phyloP scores from a whole-genome alignment of 2,888 invertebrate species.

The Heliconius ethilla region DNA sequence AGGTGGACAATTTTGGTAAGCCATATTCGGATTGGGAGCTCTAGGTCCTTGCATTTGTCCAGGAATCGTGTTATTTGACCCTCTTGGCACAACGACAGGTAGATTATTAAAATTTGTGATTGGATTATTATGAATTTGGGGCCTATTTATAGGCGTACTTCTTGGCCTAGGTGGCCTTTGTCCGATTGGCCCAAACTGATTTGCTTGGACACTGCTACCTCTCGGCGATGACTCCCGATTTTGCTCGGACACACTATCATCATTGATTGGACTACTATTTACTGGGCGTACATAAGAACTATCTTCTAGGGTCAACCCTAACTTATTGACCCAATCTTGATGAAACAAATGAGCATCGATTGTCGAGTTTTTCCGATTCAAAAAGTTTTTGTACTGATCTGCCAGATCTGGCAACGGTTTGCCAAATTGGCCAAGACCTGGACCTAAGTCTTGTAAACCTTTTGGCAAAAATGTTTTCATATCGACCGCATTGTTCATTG shows the following conservation, averaged over 20 bases:
- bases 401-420: constrained; percentile 59
- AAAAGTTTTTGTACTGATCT: constrained; percentile 58
- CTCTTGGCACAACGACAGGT: neutral
- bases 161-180: constrained; percentile 17
- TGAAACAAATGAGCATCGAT: constrained; percentile 44
- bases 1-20: constrained; percentile 25
- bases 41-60: constrained; percentile 18
- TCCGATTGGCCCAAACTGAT: constrained; percentile 32
- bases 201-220: neutral
- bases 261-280: constrained; percentile 21
- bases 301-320: constrained; percentile 31
- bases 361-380: constrained; percentile 47
- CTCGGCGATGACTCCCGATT: constrained; percentile 19
- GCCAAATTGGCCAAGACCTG: constrained; percentile 62
- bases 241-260: constrained; percentile 14
- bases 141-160: constrained; percentile 6
- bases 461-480: constrained; percentile 58
- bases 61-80: neutral
- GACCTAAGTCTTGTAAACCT: constrained; percentile 59
- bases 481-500: constrained; percentile 51
- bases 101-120: constrained; percentile 17
- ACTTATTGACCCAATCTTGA: constrained; percentile 29
- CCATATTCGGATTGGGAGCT: neutral
- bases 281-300: constrained; percentile 27
- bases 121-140: constrained; percentile 19